Conservation (phyloP, 1,140 invertebrate genomes). For the Radopholus similis region DNA sequence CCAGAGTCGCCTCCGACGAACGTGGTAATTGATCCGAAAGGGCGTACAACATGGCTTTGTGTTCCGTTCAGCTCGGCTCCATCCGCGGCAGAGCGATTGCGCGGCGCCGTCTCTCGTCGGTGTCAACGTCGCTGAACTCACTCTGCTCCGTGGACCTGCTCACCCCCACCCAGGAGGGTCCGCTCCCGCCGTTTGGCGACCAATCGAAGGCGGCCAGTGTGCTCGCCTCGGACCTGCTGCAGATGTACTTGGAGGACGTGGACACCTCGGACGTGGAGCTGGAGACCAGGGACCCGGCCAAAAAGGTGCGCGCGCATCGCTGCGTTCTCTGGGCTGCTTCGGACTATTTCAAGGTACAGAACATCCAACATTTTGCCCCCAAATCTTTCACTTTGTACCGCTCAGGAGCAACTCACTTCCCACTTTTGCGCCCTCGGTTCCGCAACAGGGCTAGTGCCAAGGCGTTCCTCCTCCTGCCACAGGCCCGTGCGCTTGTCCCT, state of each 20-base stretch:
- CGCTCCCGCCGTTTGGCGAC: conserved; percentile 16
- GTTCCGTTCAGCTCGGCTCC: background rate
- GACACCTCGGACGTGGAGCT: conserved; percentile 34
- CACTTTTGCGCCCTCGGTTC: no score
- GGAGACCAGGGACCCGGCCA: conserved; percentile 39
- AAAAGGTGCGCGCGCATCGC: conserved; percentile 39
- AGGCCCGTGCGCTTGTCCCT: background rate
- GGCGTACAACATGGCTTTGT: background rate
- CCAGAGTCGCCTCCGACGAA: background rate
- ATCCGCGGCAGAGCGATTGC: conserved; percentile 16
- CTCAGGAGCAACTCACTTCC: no score
- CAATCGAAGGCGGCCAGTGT: conserved; percentile 27
- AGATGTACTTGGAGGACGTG: conserved; percentile 47
- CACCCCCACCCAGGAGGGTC: conserved; percentile 47
- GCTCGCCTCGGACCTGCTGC: conserved; percentile 48
- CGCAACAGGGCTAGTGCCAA: no score
- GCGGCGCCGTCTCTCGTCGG: background rate
- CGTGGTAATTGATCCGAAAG: background rate
- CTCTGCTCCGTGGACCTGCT: conserved; percentile 54
- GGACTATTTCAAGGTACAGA: conserved; percentile 39
- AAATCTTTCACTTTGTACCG: no score
- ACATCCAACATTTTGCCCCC: background rate
- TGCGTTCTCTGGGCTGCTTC: conserved; percentile 51
- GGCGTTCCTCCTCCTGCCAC: background rate
- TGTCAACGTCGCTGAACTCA: conserved; percentile 47